phyloP scores from a whole-genome alignment of 2,888 invertebrate genomes.

The Amiota mariae region DNA sequence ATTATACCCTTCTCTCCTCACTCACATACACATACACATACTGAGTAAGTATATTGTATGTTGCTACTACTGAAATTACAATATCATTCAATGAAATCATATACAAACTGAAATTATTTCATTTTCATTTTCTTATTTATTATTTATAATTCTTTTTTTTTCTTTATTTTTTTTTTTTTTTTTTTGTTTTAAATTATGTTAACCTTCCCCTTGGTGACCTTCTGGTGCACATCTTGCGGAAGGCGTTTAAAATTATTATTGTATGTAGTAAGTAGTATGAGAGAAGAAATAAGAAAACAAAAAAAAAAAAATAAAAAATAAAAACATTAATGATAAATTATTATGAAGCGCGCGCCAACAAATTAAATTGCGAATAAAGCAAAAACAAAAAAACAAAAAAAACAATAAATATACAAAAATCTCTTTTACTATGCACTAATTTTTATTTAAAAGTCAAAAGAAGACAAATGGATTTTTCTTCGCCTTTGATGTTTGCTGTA shows the following conservation, averaged over 20 bases:
- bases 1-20: too few relatives aligned
- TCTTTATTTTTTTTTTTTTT: slow-evolving; percentile 33
- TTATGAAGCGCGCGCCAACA: slow-evolving; percentile 12
- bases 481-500: not conserved
- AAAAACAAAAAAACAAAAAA: not conserved
- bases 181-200: not conserved
- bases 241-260: not conserved
- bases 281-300: not conserved
- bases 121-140: not conserved
- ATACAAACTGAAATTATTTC: too few relatives aligned
- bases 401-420: not conserved
- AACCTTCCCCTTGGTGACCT: slow-evolving; percentile 14
- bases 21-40: too few relatives aligned
- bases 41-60: too few relatives aligned
- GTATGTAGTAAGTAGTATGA: not conserved
- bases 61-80: too few relatives aligned
- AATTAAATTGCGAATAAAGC: not conserved
- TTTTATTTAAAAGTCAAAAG: not conserved
- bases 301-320: not conserved
- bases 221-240: slow-evolving; percentile 3
- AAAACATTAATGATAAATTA: slow-evolving; percentile 18
- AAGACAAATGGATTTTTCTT: slow-evolving; percentile 5
- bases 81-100: too few relatives aligned
- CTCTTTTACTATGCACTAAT: not conserved
- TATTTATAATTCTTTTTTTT: slow-evolving; percentile 39